A percentile compares a stretch with the other conserved stretches of the same genome.
Evolutionary conservation across 2,797 vertebrate species (phyloP).

Genomic region (Euphonia xanthogaster): DNA sequence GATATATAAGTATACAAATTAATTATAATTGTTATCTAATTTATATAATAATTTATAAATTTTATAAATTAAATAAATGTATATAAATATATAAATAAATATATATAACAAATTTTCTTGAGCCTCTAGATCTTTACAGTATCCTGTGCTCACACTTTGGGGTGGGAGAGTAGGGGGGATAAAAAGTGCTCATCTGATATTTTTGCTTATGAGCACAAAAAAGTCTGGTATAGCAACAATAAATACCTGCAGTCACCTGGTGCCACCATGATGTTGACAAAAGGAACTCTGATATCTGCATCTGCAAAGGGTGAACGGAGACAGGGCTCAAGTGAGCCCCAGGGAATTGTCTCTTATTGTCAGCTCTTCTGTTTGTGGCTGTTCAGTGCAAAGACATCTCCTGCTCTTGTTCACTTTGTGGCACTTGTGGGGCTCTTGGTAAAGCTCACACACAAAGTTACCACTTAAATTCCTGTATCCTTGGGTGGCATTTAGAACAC

Average conservation of each 20-base stretch:
- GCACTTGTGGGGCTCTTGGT: not conserved
- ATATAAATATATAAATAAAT: not conserved
- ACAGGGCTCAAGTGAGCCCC: not conserved
- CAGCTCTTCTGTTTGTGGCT: not conserved
- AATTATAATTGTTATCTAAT: not conserved
- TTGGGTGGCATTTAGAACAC: not conserved
- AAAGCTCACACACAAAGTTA: not conserved
- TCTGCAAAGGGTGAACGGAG: not conserved
- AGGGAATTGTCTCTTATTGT: not conserved
- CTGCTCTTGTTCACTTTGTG: not conserved
- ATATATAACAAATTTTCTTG: not conserved
- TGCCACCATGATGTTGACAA: not conserved
- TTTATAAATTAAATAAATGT: not conserved
- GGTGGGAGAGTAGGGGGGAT: fast-evolving
- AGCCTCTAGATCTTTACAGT: not conserved
- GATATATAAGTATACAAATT: no score
- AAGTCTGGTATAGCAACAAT: not conserved
- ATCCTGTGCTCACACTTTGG: not conserved
- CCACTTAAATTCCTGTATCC: not conserved
- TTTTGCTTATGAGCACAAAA: not conserved
- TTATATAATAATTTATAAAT: not conserved
- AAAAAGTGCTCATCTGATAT: not conserved
- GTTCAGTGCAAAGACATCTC: not conserved
- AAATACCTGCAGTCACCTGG: not conserved
- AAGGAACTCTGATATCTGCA: not conserved